These are phyloP conservation scores for Papio anubis DNA, from an alignment of 2,113 vertebrate species.

Conservation along the genomic window DNA sequence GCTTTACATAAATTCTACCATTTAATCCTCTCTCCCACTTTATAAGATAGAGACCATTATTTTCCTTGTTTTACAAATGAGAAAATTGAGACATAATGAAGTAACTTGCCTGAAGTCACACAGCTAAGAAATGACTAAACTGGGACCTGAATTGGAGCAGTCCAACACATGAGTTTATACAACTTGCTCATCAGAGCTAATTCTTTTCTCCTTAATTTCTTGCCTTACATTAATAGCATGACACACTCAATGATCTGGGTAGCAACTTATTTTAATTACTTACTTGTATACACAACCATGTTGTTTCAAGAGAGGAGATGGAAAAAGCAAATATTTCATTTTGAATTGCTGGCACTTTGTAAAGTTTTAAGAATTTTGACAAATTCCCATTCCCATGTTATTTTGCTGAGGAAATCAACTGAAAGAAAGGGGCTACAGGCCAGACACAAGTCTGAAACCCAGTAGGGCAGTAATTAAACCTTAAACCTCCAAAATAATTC, in stretches of 20 bases:
- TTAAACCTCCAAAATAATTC: no score
- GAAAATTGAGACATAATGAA: background rate
- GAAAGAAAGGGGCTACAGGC: no score
- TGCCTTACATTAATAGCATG: background rate
- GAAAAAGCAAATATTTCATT: background rate
- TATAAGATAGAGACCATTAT: background rate
- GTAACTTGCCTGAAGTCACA: background rate
- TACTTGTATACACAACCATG: background rate
- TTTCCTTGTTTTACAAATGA: constrained; percentile 32
- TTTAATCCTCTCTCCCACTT: background rate
- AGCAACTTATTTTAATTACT: background rate
- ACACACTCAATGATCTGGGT: background rate
- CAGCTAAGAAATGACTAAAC: background rate
- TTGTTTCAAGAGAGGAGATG: background rate
- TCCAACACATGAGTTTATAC: background rate
- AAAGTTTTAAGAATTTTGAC: background rate
- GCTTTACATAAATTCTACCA: background rate
- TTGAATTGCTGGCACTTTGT: background rate
- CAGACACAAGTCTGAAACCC: no score
- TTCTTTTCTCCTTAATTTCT: background rate
- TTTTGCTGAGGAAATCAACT: no score
- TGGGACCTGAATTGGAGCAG: background rate
- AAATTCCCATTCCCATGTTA: background rate
- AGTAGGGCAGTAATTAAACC: no score
- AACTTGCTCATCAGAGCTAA: background rate